Conservation (phyloP, 2,113 vertebrate species). For the Excalfactoria chinensis region DNA sequence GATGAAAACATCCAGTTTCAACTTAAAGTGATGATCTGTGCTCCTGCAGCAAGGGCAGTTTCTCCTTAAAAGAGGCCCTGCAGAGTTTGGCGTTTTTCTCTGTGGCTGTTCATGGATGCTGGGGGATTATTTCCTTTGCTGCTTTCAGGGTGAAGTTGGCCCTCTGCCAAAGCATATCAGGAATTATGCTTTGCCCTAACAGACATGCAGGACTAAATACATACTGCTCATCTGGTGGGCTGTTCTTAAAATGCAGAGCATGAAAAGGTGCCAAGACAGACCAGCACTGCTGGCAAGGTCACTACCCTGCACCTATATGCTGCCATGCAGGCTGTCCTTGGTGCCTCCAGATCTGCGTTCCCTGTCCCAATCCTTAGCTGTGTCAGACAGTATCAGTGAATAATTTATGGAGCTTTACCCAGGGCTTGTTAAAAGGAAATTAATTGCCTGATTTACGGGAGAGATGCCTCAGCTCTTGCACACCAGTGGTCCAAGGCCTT, state of each 20-base stretch:
- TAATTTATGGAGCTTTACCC: neutral
- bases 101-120: neutral
- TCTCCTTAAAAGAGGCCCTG: slow-evolving; percentile 1
- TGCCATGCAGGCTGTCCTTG: neutral
- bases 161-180: neutral
- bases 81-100: slow-evolving; percentile 8
- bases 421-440: neutral
- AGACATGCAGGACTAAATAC: neutral
- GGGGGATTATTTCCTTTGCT: neutral
- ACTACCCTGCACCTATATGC: neutral
- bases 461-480: neutral
- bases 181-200: neutral
- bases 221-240: neutral
- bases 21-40: neutral
- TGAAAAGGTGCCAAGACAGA: neutral
- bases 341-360: neutral
- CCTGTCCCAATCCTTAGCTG: neutral
- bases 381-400: neutral
- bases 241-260: neutral
- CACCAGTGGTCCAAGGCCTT: neutral
- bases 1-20: neutral
- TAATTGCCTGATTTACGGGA: neutral
- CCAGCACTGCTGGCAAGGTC: neutral
- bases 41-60: neutral
- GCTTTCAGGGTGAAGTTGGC: neutral